Percentiles rank a stretch among this genome's conserved stretches.
These are phyloP conservation scores for Pterocles burchelli DNA, from an alignment of 2,113 vertebrate genomes.

Conservation along the genomic window DNA sequence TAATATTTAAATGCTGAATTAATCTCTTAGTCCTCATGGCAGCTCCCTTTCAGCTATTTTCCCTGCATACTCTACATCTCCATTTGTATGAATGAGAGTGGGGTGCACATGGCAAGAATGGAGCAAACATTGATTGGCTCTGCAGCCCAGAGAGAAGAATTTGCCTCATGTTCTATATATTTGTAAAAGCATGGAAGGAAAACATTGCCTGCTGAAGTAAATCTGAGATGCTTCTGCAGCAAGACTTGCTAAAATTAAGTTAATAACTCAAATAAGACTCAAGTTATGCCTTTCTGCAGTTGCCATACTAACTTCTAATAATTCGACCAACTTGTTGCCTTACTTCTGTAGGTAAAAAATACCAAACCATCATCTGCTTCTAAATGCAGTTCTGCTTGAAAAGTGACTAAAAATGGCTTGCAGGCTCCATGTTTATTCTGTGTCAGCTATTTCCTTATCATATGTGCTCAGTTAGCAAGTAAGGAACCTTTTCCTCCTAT, in stretches of 20 bases:
- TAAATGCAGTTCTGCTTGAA: background rate
- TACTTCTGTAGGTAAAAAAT: background rate
- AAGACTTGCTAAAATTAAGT: background rate
- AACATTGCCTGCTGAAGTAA: background rate
- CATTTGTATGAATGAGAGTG: background rate
- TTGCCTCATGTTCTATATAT: background rate
- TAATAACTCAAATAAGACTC: background rate
- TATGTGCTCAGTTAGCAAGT: background rate
- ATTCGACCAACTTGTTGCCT: background rate
- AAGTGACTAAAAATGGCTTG: background rate
- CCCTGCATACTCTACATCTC: background rate
- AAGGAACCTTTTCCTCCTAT: background rate
- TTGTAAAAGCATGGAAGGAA: background rate
- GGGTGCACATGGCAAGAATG: background rate
- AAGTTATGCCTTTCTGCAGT: background rate
- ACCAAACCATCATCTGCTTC: background rate
- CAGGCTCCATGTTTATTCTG: background rate
- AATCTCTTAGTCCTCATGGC: background rate
- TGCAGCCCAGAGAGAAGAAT: background rate
- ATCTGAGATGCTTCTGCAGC: background rate
- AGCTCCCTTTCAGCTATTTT: constrained; percentile 1
- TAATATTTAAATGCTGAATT: constrained; percentile 33
- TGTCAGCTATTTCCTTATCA: background rate
- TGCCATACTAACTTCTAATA: background rate
- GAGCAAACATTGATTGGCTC: background rate